These are phyloP conservation scores for Neomorphus geoffroyi DNA, from an alignment of 2,797 vertebrate genomes.

Conservation along the genomic window DNA sequence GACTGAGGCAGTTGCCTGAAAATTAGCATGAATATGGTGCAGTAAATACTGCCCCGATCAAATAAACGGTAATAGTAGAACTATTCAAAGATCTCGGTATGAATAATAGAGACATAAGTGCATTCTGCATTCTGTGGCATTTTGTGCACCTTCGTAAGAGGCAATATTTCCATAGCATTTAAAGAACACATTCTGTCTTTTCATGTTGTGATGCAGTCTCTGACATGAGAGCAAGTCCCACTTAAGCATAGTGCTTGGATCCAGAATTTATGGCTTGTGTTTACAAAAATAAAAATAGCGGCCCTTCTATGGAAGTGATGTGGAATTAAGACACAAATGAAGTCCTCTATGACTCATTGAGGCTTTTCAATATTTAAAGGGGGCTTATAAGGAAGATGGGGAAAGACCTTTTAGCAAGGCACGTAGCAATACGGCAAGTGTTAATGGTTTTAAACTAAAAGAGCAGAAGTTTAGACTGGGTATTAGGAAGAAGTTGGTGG, in stretches of 20 bases:
- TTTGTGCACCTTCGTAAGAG: not conserved
- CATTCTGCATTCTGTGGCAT: not conserved
- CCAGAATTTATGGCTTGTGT: not conserved
- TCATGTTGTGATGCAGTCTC: not conserved
- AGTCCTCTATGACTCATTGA: not conserved
- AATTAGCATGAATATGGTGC: constrained; percentile 12
- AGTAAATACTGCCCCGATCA: constrained; percentile 9
- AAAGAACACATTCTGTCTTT: not conserved
- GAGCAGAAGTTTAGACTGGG: too few species aligned
- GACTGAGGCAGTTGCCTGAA: constrained; percentile 17
- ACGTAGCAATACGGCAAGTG: too few species aligned
- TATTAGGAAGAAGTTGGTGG: too few species aligned
- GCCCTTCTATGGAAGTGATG: not conserved
- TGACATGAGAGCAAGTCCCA: not conserved
- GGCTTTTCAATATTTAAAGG: too few species aligned
- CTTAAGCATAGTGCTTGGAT: not conserved
- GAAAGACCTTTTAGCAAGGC: too few species aligned
- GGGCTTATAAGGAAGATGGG: too few species aligned
- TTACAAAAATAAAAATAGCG: not conserved
- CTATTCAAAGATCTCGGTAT: not conserved
- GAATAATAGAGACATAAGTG: not conserved
- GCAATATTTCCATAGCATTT: not conserved
- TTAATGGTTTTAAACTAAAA: too few species aligned
- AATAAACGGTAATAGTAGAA: not conserved
- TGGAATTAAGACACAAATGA: not conserved